Percentiles rank a stretch among this genome's conserved stretches.
Evolutionary conservation across 2,797 vertebrate species (phyloP).

Genomic region (Lacerta viridis): DNA sequence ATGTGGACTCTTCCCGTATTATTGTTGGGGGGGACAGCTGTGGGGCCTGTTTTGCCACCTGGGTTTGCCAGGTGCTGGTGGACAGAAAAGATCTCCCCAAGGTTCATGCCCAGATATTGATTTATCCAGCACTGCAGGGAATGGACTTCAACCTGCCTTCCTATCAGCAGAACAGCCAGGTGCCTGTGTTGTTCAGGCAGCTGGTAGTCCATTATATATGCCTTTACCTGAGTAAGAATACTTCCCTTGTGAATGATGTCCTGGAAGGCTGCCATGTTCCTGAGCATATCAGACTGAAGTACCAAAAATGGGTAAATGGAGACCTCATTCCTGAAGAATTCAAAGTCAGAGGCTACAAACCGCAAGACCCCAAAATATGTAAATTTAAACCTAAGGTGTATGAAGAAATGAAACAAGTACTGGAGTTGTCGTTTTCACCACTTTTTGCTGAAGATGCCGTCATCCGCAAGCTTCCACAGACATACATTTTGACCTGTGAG

Average conservation of each 20-base stretch:
- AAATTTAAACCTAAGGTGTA: constrained; percentile 75
- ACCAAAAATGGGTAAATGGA: constrained; percentile 79
- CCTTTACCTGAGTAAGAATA: constrained; percentile 78
- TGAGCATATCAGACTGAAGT: constrained; percentile 74
- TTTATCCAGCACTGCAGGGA: constrained; percentile 84
- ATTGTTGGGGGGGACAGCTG: constrained; percentile 85
- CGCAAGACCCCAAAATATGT: constrained; percentile 41
- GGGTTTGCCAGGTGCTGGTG: constrained; percentile 79
- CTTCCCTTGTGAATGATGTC: constrained; percentile 73
- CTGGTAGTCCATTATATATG: constrained; percentile 76
- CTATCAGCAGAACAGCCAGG: constrained; percentile 83
- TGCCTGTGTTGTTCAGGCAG: constrained; percentile 80
- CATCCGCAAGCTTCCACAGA: constrained; percentile 74
- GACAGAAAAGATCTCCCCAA: constrained; percentile 77
- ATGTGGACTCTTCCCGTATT: constrained; percentile 80
- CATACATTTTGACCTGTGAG: constrained; percentile 86
- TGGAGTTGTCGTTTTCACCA: constrained; percentile 78
- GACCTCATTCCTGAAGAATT: constrained; percentile 81
- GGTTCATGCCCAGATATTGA: constrained; percentile 85
- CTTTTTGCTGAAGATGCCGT: constrained; percentile 78
- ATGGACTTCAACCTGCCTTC: constrained; percentile 87
- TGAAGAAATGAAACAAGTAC: constrained; percentile 64
- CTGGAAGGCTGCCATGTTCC: constrained; percentile 81
- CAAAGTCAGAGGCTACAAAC: constrained; percentile 63
- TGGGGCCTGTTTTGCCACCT: constrained; percentile 80